These are phyloP conservation scores for Emydura subglobosa DNA, from an alignment of 2,113 vertebrate species.

Conservation along the genomic window DNA sequence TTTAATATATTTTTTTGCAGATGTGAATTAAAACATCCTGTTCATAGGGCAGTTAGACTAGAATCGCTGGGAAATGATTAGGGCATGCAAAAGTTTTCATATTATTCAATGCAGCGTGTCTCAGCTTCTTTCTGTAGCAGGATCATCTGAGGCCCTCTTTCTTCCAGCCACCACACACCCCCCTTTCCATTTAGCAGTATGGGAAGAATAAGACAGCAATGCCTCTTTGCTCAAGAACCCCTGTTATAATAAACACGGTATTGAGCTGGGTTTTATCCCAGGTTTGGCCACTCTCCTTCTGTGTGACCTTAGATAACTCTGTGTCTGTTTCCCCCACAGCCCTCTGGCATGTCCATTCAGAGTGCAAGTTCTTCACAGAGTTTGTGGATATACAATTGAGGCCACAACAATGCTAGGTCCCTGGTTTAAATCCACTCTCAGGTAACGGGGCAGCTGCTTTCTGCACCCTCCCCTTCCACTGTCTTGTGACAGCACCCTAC, in stretches of 20 bases:
- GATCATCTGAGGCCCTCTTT: not conserved
- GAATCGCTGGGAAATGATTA: not conserved
- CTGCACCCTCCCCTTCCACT: too few relatives aligned
- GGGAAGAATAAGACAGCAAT: not conserved
- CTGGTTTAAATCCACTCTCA: not conserved
- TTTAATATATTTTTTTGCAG: not conserved
- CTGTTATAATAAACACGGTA: not conserved
- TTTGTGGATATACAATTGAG: not conserved
- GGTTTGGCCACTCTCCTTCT: not conserved
- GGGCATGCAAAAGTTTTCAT: not conserved
- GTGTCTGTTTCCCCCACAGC: not conserved
- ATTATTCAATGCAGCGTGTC: rapidly evolving
- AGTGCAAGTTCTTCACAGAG: not conserved
- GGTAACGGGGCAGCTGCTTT: not conserved
- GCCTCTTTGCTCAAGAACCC: not conserved
- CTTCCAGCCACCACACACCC: not conserved
- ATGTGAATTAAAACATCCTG: not conserved
- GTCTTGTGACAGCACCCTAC: too few relatives aligned
- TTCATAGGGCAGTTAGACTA: not conserved
- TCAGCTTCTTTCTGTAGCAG: not conserved
- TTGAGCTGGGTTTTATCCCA: not conserved
- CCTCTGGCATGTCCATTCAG: not conserved
- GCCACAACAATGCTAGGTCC: not conserved
- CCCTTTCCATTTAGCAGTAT: not conserved
- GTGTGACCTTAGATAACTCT: not conserved